Evolutionary conservation across 1,140 invertebrate genomes (phyloP).

Genomic region (Penaeus indicus): DNA sequence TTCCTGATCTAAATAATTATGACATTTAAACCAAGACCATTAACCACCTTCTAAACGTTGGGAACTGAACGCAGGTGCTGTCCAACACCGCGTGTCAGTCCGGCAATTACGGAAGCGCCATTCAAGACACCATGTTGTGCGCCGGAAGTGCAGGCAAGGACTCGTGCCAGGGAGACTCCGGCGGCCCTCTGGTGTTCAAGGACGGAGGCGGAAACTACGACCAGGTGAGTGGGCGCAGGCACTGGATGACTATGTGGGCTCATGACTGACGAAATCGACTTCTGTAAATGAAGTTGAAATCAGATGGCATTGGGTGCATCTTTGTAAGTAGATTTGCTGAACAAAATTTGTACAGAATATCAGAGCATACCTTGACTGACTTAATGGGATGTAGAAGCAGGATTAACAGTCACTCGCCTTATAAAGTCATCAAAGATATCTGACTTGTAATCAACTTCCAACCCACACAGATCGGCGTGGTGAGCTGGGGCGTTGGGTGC

Average conservation of each 20-base stretch:
- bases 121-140: conserved; percentile 36
- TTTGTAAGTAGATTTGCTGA: too few relatives aligned
- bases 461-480: too few relatives aligned
- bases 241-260: too few relatives aligned
- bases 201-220: conserved; percentile 32
- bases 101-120: not conserved
- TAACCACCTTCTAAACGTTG: not conserved
- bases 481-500: not conserved
- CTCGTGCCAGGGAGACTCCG: conserved; percentile 54
- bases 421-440: too few relatives aligned
- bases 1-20: not conserved
- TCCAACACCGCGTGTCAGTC: conserved; percentile 47
- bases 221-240: conserved; percentile 5
- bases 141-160: conserved; percentile 34
- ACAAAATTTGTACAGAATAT: too few relatives aligned
- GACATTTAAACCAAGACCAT: not conserved
- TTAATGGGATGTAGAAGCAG: too few relatives aligned
- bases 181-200: conserved; percentile 50
- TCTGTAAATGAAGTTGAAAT: too few relatives aligned
- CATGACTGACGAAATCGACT: too few relatives aligned
- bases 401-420: too few relatives aligned
- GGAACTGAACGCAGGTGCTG: not conserved
- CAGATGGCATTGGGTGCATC: too few relatives aligned
- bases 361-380: too few relatives aligned
- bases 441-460: too few relatives aligned